Conservation (phyloP, 2,888 invertebrate genomes). For the Athalia cordata region DNA sequence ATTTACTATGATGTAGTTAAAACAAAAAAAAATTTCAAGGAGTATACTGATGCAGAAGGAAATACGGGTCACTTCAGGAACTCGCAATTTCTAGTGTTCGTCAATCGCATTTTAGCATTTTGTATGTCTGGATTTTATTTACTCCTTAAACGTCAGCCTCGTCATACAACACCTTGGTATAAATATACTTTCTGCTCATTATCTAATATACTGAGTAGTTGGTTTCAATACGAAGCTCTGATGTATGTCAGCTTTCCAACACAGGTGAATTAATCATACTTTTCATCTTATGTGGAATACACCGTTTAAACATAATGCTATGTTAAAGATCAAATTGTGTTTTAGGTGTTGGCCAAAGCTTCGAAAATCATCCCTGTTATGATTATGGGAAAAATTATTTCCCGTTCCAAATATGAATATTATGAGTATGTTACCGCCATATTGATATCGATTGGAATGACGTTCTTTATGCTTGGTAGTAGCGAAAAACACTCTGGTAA, state of each 20-base stretch:
- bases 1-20: conserved; percentile 4
- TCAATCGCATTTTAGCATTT: conserved; percentile 93
- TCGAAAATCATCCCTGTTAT: conserved; percentile 98
- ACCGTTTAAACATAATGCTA: not conserved
- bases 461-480: conserved; percentile 91
- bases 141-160: conserved; percentile 77
- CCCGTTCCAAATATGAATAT: conserved; percentile 88
- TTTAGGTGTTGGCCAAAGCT: conserved; percentile 93
- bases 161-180: conserved; percentile 91
- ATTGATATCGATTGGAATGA: conserved; percentile 94
- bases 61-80: conserved; percentile 86
- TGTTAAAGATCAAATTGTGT: conserved; percentile 41
- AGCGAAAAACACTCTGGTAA: conserved; percentile 78
- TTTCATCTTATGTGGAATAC: conserved; percentile 16
- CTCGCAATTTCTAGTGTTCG: conserved; percentile 97
- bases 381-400: conserved; percentile 97
- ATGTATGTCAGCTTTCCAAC: conserved; percentile 99
- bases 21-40: conserved; percentile 71
- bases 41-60: conserved; percentile 81
- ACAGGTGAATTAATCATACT: conserved; percentile 78
- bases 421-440: conserved; percentile 95
- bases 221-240: conserved; percentile 99
- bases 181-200: conserved; percentile 97
- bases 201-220: conserved; percentile 98
- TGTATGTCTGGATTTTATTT: conserved; percentile 82